These are phyloP conservation scores for Xyliphius kryptos DNA, from an alignment of 2,113 vertebrate genomes.

Conservation along the genomic window DNA sequence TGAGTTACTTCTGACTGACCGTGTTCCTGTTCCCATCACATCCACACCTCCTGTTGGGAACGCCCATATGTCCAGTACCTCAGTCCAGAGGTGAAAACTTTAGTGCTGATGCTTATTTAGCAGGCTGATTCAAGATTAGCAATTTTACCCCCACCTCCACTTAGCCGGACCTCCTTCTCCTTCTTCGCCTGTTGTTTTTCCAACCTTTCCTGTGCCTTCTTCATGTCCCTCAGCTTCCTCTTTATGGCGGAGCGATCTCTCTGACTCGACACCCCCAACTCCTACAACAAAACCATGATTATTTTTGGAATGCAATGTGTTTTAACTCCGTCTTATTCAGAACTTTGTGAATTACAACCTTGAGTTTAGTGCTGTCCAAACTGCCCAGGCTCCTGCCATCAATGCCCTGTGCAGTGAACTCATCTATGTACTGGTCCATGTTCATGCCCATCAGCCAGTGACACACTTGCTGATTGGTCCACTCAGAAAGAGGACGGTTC, in stretches of 20 bases:
- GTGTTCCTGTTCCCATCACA: too few species aligned
- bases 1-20: too few species aligned
- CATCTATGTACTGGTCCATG: constrained; percentile 73
- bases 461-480: constrained; percentile 78
- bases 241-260: constrained; percentile 78
- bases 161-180: constrained; percentile 58
- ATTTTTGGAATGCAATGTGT: too few species aligned
- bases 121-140: constrained; percentile 65
- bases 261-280: constrained; percentile 76
- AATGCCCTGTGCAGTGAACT: constrained; percentile 70
- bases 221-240: constrained; percentile 86
- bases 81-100: too few species aligned
- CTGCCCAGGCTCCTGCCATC: constrained; percentile 71
- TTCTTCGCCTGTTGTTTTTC: constrained; percentile 69
- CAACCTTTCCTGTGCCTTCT: constrained; percentile 71
- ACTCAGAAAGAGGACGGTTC: constrained; percentile 69
- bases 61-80: too few species aligned
- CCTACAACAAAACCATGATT: constrained; percentile 59
- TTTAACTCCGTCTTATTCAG: too few species aligned
- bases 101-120: constrained; percentile 41
- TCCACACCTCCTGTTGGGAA: too few species aligned
- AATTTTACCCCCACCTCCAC: constrained; percentile 52
- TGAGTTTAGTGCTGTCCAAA: constrained; percentile 76
- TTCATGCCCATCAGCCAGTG: constrained; percentile 75
- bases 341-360: constrained; percentile 68